Evolutionary conservation across 1,140 invertebrate genomes (phyloP).

Genomic region (Physella acuta): DNA sequence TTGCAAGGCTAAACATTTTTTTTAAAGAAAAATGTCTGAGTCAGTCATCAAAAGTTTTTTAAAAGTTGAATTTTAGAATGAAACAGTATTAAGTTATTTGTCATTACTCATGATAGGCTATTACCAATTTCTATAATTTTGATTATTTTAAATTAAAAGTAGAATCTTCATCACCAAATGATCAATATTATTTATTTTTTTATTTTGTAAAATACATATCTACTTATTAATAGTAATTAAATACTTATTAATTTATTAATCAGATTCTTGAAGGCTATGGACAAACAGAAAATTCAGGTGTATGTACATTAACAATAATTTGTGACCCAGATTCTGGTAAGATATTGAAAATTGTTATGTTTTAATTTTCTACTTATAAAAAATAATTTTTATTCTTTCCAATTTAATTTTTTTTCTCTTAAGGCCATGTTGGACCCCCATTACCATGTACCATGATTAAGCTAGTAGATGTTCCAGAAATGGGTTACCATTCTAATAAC

Average conservation of each 20-base stretch:
- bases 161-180: no score
- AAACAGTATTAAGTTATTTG: no score
- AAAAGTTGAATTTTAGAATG: no score
- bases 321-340: conserved; percentile 66
- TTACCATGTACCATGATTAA: conserved; percentile 90
- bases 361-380: neutral
- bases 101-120: no score
- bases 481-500: conserved; percentile 85
- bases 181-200: no score
- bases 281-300: conserved; percentile 93
- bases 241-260: conserved; percentile 17
- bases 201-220: no score
- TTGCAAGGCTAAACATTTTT: neutral
- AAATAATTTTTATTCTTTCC: neutral
- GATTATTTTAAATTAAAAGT: no score
- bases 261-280: conserved; percentile 83
- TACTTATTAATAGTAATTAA: no score
- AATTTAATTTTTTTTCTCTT: neutral
- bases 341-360: neutral
- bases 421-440: conserved; percentile 85
- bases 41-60: no score
- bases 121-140: neutral
- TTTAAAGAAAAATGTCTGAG: no score
- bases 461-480: conserved; percentile 94
- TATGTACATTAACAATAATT: conserved; percentile 88